Evolutionary conservation across 2,113 vertebrate genomes (phyloP).

Genomic region (Myodes glareolus): DNA sequence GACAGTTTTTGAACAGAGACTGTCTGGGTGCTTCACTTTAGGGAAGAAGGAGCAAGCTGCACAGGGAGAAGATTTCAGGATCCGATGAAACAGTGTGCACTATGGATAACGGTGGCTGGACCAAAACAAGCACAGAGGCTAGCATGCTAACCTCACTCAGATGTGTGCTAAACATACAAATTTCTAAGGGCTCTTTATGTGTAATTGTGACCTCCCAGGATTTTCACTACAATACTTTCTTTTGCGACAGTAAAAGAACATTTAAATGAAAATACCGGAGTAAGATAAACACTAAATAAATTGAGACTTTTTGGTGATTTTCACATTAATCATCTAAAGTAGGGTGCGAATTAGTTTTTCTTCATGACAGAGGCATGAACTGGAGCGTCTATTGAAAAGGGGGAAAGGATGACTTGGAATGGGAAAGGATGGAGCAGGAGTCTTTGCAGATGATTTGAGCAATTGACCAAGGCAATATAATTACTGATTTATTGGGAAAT

Average conservation of each 20-base stretch:
- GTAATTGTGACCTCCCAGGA: neutral
- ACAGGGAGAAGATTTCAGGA: neutral
- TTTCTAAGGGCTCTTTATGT: neutral
- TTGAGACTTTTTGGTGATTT: neutral
- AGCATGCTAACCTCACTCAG: accelerated
- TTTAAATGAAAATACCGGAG: neutral
- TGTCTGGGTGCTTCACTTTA: neutral
- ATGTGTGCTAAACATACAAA: neutral
- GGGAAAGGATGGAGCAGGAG: neutral
- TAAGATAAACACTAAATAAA: neutral
- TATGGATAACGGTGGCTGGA: accelerated
- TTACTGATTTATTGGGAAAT: neutral
- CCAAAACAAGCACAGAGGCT: too few species aligned
- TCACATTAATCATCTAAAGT: neutral
- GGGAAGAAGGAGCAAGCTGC: too few species aligned
- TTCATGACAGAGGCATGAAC: neutral
- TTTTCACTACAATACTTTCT: neutral
- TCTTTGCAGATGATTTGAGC: neutral
- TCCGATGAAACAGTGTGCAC: accelerated
- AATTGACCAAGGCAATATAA: neutral
- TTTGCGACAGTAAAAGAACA: neutral
- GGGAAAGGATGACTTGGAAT: too few species aligned
- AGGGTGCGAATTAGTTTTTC: neutral
- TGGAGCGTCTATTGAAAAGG: neutral
- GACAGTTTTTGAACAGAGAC: too few species aligned